phyloP scores from a whole-genome alignment of 2,797 vertebrate species.

The Anguilla pacifica region DNA sequence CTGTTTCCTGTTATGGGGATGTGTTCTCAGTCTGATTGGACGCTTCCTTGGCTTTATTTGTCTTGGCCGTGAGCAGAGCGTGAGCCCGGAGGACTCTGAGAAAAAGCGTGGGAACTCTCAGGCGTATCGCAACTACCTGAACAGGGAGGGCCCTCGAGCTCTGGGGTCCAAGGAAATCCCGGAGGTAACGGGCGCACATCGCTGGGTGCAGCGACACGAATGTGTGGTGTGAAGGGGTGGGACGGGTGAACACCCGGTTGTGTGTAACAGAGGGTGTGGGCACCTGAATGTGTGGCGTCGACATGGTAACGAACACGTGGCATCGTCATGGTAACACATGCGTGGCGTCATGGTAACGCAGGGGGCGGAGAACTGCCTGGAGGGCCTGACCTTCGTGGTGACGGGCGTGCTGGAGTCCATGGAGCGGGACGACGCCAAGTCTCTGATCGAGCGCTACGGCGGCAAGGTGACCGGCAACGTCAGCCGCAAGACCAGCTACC shows the following conservation, averaged over 20 bases:
- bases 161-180: slow-evolving; percentile 96
- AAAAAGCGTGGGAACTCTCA: slow-evolving; percentile 85
- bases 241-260: not conserved
- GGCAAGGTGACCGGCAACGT: slow-evolving; percentile 94
- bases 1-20: slow-evolving; percentile 30
- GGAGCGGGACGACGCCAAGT: slow-evolving; percentile 90
- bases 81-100: slow-evolving; percentile 88
- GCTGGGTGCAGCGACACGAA: not conserved
- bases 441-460: slow-evolving; percentile 90
- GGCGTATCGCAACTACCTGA: slow-evolving; percentile 89
- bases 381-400: slow-evolving; percentile 91
- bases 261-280: not conserved
- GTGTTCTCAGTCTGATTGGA: slow-evolving; percentile 6
- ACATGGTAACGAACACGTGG: not conserved
- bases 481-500: slow-evolving; percentile 93
- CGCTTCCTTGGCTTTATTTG: not conserved
- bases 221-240: not conserved
- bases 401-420: slow-evolving; percentile 95
- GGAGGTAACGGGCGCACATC: slow-evolving; percentile 63
- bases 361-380: slow-evolving; percentile 96
- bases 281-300: not conserved
- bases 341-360: slow-evolving; percentile 48
- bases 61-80: slow-evolving; percentile 54
- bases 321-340: not conserved
- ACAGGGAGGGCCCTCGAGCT: slow-evolving; percentile 94